Evolutionary conservation across 1,140 invertebrate genomes (phyloP), one percentile per base, ranked within the genome.

Genomic region (Scaptomyza hsui): DNA sequence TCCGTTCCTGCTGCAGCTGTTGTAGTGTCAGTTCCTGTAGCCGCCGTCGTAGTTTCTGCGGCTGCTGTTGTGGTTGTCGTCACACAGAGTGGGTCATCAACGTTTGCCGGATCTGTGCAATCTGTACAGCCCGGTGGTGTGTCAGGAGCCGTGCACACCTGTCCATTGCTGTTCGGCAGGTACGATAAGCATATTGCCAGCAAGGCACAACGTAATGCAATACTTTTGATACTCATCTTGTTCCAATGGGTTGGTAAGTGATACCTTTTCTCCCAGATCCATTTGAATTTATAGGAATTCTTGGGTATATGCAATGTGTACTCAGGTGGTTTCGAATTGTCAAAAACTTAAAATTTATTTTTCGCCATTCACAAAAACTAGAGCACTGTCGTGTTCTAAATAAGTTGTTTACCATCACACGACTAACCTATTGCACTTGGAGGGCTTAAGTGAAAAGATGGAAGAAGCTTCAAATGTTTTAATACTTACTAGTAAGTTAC

Each of bases 181-280:
- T 39, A 29, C 15, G 32, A 18, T 2, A 64, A 10, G 19, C 42
- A 55, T n/a, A 56, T 55, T 41, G 41, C 51, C 18, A 64, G 3
- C 29, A 64, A 12, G 29, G 26, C 61, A 13, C 61, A 64, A 3
- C 32, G 18, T 15, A 65, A 41, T 12, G 19, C 9, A 9, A 57
- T 16, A 16, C 21, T 26, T 48, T 24, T 49, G 3, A 24, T 6
- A 29, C 24, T 55, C 62, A 65, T 65, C 4, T 65, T 55, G 7
- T 0, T 18, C n/a, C 41, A 24, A 42, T 13, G 19, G 35, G 4
- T n/a, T 35, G 13, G 5, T 32, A 12, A 57, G 19, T 65, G 62
- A 57, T 65, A 57, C 5, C 9, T 19, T 49, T 32, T 16, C 13
- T 29, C 12, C 2, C 4, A 7, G 6, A 19, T 13, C 32, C 15